Conservation (phyloP, 2,113 vertebrate genomes). For the Podilymbus podiceps region DNA sequence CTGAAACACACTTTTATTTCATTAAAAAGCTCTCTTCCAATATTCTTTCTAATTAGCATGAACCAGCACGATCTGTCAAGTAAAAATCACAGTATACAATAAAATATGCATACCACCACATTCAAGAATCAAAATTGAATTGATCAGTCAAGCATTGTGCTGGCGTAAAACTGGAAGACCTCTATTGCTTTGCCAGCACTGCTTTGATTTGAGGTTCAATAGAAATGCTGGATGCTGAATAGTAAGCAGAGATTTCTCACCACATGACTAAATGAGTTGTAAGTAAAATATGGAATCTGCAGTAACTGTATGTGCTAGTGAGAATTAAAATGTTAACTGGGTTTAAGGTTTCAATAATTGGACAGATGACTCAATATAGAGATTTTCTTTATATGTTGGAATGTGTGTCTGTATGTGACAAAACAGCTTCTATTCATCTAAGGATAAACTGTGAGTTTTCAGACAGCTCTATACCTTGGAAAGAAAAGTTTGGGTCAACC, state of each 20-base stretch:
- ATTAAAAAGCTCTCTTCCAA: background rate
- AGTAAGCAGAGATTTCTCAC: constrained; percentile 1
- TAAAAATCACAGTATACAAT: constrained; percentile 12
- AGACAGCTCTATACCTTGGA: background rate
- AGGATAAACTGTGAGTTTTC: background rate
- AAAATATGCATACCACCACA: background rate
- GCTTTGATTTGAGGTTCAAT: constrained; percentile 22
- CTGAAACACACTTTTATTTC: background rate
- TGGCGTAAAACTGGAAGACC: background rate
- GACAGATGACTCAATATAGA: background rate
- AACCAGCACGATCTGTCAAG: constrained; percentile 3
- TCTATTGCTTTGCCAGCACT: constrained; percentile 18
- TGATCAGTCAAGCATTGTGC: constrained; percentile 34
- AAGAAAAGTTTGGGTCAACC: background rate
- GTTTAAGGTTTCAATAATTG: constrained; percentile 1
- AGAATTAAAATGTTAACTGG: background rate
- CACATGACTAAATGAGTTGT: background rate
- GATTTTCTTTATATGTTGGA: background rate
- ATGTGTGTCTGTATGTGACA: background rate
- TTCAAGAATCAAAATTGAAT: constrained; percentile 36
- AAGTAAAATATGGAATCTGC: background rate
- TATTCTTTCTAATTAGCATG: background rate
- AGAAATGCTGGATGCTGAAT: constrained; percentile 20
- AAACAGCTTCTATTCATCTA: background rate
- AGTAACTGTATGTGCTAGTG: background rate